A percentile compares a stretch with the other conserved stretches of the same genome.
Conservation (phyloP, 1,140 invertebrate genomes). For the Euschistus heros region DNA sequence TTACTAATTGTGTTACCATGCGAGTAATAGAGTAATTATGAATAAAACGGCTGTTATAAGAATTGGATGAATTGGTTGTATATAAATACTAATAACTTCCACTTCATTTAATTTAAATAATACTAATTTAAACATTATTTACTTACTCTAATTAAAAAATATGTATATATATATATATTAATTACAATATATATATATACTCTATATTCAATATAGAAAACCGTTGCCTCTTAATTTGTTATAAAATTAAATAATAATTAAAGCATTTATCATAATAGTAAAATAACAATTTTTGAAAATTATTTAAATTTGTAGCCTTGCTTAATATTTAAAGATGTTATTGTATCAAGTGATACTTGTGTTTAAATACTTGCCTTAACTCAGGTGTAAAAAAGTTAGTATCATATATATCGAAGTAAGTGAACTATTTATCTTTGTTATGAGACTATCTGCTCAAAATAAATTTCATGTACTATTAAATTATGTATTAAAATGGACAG, state of each 20-base stretch:
- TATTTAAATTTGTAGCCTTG: slow-evolving; percentile 5
- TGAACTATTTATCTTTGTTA: too few species aligned
- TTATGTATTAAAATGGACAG: not conserved
- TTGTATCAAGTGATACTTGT: slow-evolving; percentile 6
- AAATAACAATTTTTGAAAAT: not conserved
- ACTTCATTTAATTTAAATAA: too few species aligned
- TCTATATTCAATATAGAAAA: not conserved
- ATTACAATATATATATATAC: too few species aligned
- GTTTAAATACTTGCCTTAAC: too few species aligned
- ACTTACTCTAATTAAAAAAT: too few species aligned
- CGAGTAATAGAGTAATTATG: not conserved
- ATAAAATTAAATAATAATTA: not conserved
- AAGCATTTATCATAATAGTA: not conserved
- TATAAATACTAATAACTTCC: not conserved
- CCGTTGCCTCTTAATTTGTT: not conserved
- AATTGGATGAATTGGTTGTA: not conserved
- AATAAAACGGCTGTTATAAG: not conserved
- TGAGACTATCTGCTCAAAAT: too few species aligned
- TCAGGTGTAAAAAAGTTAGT: too few species aligned
- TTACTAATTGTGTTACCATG: slow-evolving; percentile 7
- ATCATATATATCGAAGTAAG: too few species aligned
- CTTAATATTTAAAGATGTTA: slow-evolving; percentile 5
- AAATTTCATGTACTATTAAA: too few species aligned
- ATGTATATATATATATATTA: too few species aligned
- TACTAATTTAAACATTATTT: too few species aligned